Evolutionary conservation across 2,888 invertebrate species (phyloP), one percentile per base, ranked within the genome.

Genomic region (Cyclophora punctaria): DNA sequence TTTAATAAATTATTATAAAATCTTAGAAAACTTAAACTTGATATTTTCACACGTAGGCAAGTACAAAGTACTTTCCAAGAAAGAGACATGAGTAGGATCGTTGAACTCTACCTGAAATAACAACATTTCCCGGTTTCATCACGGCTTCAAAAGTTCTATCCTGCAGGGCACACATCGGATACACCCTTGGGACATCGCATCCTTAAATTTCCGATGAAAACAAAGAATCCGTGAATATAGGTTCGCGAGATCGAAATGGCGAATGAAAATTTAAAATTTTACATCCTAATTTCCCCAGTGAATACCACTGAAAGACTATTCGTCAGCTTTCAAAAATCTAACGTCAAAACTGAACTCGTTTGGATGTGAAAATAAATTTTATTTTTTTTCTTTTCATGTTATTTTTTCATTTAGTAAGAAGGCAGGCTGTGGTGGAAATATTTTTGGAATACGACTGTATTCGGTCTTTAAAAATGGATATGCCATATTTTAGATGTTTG

Each of bases 221-320:
- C 87, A 87, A 86, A 78, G 85, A 87, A 83, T 78, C 73, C 78
- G 68, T 68, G 83, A 78, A 80, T 82, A 75, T 74, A 82, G 78
- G 75, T 80, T 75, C 73, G 74, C 73, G 71, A 62, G 72, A 78
- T 68, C 72, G 75, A 43, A 20, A 20, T 4, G 68, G 65, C 71
- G 79, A 83, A 82, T 81, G 78, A 71, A 84, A 85, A 86, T 89
- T 87, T 87, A 85, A 71, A 84, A 85, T 85, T 89, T 87, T 87
- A 85, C 85, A 85, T 86, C 79, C 84, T 88, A 87, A 89, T 89
- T 88, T 89, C 89, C 89, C 89, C 65, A 55, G 89, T 75, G 89
- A 67, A 70, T 82, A 73, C 71, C 60, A 62, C 62, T 58, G 71
- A 71, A 68, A 69, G 68, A 70, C 69, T 77, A 76, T 80, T 82